phyloP scores from a whole-genome alignment of 2,797 vertebrate species.

The Melanotaenia maccullochi region DNA sequence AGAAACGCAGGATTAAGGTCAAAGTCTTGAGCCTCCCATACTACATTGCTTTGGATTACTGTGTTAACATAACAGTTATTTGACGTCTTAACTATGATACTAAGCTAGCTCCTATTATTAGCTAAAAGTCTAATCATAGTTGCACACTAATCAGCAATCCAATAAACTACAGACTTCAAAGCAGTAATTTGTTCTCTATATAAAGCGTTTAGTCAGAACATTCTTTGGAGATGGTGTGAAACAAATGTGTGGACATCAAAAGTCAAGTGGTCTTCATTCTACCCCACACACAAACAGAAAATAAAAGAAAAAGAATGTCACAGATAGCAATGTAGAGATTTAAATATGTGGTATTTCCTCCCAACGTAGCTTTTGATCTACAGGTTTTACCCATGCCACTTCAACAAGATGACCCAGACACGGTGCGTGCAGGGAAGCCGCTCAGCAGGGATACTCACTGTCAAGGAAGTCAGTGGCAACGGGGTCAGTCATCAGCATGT shows the following conservation, averaged over 20 bases:
- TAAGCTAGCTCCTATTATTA: conserved; percentile 80
- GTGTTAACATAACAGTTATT: conserved; percentile 81
- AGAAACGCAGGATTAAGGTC: conserved; percentile 81
- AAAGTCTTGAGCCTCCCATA: conserved; percentile 71
- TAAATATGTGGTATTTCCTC: not conserved
- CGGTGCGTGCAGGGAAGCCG: conserved; percentile 6
- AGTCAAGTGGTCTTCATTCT: conserved; percentile 8
- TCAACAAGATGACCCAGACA: conserved; percentile 36
- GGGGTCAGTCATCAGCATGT: conserved; percentile 84
- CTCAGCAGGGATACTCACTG: conserved; percentile 79
- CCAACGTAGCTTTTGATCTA: conserved; percentile 21
- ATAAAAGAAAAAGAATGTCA: not conserved
- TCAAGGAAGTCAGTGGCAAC: conserved; percentile 88
- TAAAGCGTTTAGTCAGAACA: conserved; percentile 8
- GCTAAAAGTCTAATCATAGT: conserved; percentile 78
- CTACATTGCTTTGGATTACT: conserved; percentile 79
- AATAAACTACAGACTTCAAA: conserved; percentile 57
- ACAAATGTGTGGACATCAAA: not conserved
- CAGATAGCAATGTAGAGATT: not conserved
- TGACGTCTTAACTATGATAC: conserved; percentile 77
- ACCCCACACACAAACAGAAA: not conserved
- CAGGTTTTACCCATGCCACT: conserved; percentile 27
- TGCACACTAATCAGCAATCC: conserved; percentile 67
- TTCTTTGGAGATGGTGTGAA: not conserved
- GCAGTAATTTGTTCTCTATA: conserved; percentile 52